Conservation (phyloP, 2,113 vertebrate species). For the Tragelaphus imberbis region DNA sequence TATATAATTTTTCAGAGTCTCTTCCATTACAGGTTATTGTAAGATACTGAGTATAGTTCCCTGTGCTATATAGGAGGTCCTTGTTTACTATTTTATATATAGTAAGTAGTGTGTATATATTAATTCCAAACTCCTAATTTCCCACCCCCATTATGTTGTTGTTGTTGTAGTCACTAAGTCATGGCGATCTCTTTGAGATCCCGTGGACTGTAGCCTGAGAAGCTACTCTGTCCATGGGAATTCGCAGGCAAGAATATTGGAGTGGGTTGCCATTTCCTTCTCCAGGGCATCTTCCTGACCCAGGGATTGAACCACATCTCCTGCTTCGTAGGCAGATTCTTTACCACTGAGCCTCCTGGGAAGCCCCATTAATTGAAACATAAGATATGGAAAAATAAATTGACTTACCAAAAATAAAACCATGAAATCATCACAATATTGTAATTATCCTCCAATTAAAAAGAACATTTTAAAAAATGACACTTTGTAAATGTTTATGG, state of each 20-base stretch:
- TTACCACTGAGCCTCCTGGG: not conserved
- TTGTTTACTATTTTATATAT: not conserved
- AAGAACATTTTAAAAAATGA: not conserved
- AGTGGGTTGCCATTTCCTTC: not conserved
- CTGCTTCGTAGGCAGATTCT: not conserved
- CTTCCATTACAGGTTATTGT: not conserved
- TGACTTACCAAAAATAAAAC: not conserved
- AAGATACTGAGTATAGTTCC: not conserved
- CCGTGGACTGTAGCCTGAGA: not conserved
- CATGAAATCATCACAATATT: not conserved
- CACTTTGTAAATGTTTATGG: not conserved
- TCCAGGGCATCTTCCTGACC: not conserved
- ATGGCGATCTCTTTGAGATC: not conserved
- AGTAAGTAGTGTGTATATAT: not conserved
- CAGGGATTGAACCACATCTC: not conserved
- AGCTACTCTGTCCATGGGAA: not conserved
- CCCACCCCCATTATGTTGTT: not conserved
- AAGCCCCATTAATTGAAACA: not conserved
- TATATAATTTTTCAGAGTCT: not conserved
- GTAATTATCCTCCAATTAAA: not conserved
- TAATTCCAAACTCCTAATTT: not conserved
- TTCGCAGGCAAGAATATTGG: not conserved
- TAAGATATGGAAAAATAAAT: not conserved
- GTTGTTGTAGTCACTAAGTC: not conserved
- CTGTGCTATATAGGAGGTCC: not conserved